A percentile compares a stretch with the other conserved stretches of the same genome.
Evolutionary conservation across 2,797 vertebrate genomes (phyloP).

Genomic region (Xenops minutus): DNA sequence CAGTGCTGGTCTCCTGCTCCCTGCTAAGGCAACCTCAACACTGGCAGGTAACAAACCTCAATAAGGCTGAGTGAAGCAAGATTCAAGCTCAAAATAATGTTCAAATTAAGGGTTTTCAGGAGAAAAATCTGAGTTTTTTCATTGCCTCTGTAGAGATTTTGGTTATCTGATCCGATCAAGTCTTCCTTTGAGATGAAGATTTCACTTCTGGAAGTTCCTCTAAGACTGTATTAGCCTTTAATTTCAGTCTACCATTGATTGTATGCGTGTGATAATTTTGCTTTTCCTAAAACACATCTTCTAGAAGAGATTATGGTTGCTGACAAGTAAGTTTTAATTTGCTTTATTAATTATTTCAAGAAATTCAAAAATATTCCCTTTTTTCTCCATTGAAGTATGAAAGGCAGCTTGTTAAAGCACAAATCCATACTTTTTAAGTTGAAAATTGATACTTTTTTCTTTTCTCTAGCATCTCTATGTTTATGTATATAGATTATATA

Average conservation of each 20-base stretch:
- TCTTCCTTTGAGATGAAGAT: neutral
- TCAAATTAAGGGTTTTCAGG: neutral
- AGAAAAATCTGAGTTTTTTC: neutral
- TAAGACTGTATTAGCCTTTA: neutral
- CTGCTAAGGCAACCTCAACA: neutral
- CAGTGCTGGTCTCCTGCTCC: neutral
- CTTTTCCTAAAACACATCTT: neutral
- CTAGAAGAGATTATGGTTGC: neutral
- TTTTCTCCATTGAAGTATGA: neutral
- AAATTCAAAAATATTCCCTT: neutral
- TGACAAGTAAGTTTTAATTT: neutral
- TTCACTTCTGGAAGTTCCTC: neutral
- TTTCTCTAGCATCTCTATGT: neutral
- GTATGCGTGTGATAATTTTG: neutral
- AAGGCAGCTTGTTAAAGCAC: neutral
- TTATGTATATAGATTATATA: neutral
- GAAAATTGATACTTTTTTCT: neutral
- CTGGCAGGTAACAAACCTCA: neutral
- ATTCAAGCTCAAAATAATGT: neutral
- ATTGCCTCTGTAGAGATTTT: neutral
- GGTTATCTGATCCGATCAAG: neutral
- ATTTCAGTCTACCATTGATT: neutral
- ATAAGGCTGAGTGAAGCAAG: rapidly evolving
- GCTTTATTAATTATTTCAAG: neutral
- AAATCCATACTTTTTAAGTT: neutral